Conservation (phyloP, 2,113 vertebrate genomes). For the Caracal caracal region DNA sequence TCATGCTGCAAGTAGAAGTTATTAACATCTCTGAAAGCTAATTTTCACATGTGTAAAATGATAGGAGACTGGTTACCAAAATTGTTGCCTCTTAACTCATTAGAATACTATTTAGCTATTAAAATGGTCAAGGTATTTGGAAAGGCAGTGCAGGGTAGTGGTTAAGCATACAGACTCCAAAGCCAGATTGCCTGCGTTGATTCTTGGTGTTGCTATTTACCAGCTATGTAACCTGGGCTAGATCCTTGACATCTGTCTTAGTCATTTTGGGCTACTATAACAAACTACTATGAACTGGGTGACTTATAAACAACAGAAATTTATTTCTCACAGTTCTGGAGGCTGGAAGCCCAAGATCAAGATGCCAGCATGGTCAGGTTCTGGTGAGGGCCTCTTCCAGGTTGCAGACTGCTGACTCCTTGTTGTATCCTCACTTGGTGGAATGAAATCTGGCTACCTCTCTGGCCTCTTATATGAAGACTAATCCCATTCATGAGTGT, state of each 20-base stretch:
- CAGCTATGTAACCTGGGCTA: neutral
- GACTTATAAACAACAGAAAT: neutral
- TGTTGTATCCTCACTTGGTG: neutral
- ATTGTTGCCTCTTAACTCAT: neutral
- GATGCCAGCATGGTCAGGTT: neutral
- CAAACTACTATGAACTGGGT: neutral
- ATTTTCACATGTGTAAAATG: neutral
- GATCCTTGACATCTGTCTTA: neutral
- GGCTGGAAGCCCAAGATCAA: neutral
- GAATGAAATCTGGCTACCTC: neutral
- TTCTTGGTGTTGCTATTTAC: neutral
- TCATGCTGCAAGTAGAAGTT: neutral
- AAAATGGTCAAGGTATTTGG: neutral
- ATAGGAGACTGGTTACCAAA: neutral
- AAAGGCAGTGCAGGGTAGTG: neutral
- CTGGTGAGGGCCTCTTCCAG: neutral
- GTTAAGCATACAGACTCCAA: constrained; percentile 9
- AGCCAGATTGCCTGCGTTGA: neutral
- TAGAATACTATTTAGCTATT: neutral
- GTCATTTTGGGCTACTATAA: neutral
- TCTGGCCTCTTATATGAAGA: neutral
- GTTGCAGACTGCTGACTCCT: neutral
- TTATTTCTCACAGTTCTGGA: constrained; percentile 20
- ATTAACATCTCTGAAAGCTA: neutral
- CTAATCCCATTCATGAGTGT: neutral